Conservation (phyloP, 2,113 vertebrate species). For the Etia nguti region DNA sequence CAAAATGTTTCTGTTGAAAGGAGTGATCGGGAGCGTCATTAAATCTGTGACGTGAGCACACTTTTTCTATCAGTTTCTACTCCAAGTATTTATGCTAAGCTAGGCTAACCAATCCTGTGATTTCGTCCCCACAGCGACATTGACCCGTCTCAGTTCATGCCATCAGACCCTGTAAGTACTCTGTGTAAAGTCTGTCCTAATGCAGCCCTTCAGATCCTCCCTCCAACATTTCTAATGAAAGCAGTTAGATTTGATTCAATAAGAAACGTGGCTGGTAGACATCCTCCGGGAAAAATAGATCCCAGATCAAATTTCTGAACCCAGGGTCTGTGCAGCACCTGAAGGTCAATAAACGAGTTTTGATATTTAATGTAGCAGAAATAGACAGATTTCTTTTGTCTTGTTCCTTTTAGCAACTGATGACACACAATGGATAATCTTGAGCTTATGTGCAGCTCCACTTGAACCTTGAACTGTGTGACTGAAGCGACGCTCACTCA, state of each 20-base stretch:
- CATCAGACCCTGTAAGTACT: conserved; percentile 66
- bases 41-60: conserved; percentile 48
- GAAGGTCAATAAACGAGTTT: neutral
- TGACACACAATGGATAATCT: rapidly evolving
- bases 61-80: neutral
- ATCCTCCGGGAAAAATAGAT: neutral
- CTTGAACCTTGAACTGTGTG: neutral
- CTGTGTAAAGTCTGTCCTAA: neutral
- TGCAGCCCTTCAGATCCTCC: neutral
- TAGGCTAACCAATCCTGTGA: neutral
- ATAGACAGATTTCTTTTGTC: rapidly evolving
- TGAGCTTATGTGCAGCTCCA: neutral
- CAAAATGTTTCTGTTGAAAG: conserved; percentile 40
- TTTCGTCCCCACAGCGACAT: conserved; percentile 43
- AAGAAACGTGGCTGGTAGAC: neutral
- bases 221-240: neutral
- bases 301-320: neutral
- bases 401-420: neutral
- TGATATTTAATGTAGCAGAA: neutral
- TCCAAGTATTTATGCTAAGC: neutral
- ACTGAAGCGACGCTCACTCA: neutral
- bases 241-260: neutral
- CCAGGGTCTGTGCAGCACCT: neutral
- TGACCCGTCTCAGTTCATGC: conserved; percentile 37
- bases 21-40: conserved; percentile 43